These are phyloP conservation scores for Stenopsyche tienmushanensis DNA, from an alignment of 1,140 invertebrate genomes.

Conservation along the genomic window DNA sequence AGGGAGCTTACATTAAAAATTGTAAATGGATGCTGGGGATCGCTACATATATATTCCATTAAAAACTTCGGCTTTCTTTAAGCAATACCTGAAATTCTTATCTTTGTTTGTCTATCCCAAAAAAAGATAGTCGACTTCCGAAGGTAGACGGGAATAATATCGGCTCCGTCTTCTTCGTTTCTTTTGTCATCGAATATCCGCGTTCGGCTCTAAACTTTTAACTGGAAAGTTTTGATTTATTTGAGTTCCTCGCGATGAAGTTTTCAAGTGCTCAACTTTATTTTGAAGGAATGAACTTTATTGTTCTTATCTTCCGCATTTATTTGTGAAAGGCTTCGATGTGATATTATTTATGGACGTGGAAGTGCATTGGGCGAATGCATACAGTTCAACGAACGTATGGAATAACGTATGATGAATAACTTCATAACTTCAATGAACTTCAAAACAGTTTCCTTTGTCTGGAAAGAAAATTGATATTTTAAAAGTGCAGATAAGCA, in stretches of 20 bases:
- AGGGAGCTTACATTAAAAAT: no score
- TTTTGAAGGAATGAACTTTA: conserved; percentile 37
- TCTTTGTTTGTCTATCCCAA: no score
- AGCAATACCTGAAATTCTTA: no score
- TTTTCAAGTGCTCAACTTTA: conserved; percentile 39
- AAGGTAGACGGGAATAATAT: conserved; percentile 15
- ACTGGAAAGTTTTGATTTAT: conserved; percentile 41
- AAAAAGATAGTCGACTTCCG: not conserved
- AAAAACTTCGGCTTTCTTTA: no score
- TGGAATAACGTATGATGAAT: not conserved
- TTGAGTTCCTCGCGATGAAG: conserved; percentile 33
- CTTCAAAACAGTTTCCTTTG: no score
- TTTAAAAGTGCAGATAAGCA: no score
- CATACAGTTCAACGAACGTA: not conserved
- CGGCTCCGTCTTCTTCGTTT: conserved; percentile 12
- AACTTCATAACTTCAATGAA: no score
- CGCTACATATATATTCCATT: no score
- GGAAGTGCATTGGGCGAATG: not conserved
- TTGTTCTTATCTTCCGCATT: conserved; percentile 40
- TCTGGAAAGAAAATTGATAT: no score
- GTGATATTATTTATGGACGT: conserved; percentile 37
- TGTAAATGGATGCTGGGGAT: no score
- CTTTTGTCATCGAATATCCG: conserved; percentile 40
- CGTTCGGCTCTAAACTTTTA: conserved; percentile 39
- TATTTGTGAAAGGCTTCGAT: conserved; percentile 37